These are phyloP conservation scores for Apus apus DNA, from an alignment of 2,113 vertebrate genomes.

Conservation along the genomic window DNA sequence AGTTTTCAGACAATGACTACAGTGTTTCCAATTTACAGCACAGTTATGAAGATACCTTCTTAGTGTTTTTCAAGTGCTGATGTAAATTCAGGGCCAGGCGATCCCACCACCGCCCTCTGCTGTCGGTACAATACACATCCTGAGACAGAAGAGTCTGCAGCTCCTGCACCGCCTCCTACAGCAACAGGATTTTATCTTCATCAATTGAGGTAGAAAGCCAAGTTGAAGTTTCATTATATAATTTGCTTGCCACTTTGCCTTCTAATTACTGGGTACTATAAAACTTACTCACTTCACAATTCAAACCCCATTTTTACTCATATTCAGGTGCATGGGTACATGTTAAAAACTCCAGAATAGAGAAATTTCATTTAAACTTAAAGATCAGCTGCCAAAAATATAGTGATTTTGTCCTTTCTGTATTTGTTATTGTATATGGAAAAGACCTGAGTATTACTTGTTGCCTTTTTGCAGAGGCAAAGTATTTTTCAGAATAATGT, in stretches of 20 bases:
- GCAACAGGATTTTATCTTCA: not conserved
- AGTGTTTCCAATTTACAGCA: not conserved
- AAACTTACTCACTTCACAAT: not conserved
- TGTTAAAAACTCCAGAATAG: not conserved
- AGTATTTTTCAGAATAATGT: not conserved
- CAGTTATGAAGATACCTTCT: conserved; percentile 73
- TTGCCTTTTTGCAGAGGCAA: not conserved
- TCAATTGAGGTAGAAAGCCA: not conserved
- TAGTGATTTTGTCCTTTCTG: not conserved
- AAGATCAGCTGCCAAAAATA: not conserved
- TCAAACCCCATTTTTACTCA: not conserved
- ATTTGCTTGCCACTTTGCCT: not conserved
- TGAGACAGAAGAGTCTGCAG: conserved; percentile 86
- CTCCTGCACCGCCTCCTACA: conserved; percentile 86
- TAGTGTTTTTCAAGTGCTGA: conserved; percentile 87
- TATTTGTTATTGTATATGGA: not conserved
- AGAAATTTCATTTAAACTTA: not conserved
- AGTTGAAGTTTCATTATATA: not conserved
- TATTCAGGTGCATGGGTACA: rapidly evolving
- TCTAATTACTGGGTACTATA: not conserved
- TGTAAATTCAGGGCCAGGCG: conserved; percentile 93
- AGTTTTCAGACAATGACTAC: not conserved
- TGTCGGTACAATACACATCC: conserved; percentile 86
- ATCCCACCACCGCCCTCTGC: conserved; percentile 96
- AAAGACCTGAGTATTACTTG: not conserved